Conservation (phyloP, 1,140 invertebrate genomes). For the Oryctes rhinoceros region DNA sequence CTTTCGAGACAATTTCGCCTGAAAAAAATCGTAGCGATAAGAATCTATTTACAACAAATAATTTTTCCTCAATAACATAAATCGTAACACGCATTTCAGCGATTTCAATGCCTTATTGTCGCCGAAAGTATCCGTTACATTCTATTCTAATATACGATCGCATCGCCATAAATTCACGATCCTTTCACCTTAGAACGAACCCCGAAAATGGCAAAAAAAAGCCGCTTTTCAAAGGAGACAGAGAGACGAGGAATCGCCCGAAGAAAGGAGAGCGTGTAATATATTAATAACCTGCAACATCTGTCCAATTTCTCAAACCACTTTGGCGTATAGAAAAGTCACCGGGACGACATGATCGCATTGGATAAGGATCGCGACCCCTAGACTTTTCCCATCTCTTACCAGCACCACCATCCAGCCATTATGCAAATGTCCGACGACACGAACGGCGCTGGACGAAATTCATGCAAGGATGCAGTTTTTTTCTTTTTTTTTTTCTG, state of each 20-base stretch:
- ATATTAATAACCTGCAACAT: slow-evolving; percentile 11
- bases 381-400: no score
- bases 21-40: no score
- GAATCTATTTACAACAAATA: no score
- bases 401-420: no score
- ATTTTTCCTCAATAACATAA: not conserved
- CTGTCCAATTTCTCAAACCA: not conserved
- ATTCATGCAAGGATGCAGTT: no score
- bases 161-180: not conserved
- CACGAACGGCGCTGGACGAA: no score
- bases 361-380: no score
- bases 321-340: no score
- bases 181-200: not conserved
- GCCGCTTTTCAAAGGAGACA: not conserved
- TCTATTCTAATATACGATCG: slow-evolving; percentile 1
- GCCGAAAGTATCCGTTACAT: slow-evolving; percentile 8
- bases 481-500: no score
- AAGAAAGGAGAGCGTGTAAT: not conserved
- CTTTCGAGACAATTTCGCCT: no score
- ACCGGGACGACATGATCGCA: no score
- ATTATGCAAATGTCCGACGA: no score
- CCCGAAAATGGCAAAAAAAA: not conserved
- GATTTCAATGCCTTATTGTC: slow-evolving; percentile 1
- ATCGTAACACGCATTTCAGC: slow-evolving; percentile 14
- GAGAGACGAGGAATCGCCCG: not conserved